Base-by-base conservation (phyloP, 2,113 vertebrate species). In the Rutilus rutilus region DNA sequence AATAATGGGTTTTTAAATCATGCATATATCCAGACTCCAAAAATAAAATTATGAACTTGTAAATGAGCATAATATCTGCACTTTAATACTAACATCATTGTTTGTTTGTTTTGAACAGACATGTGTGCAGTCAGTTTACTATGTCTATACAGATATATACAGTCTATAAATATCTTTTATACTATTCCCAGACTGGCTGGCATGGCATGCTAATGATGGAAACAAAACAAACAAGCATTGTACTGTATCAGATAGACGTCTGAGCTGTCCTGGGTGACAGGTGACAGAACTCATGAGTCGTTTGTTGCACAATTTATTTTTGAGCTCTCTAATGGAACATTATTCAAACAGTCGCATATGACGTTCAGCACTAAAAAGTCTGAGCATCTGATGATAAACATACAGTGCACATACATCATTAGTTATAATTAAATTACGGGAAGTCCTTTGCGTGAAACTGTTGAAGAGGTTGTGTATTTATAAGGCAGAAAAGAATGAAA, bases 181-280 rank as follows among this genome's bases (percentile, higher is more conserved):
- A n/a, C 39, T 6, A 0, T 8, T 47, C 1, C 11, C n/a, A 8
- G 12, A 25, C 6, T 75, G 12, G 25, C 42, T 75, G 73, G n/a
- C 1, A 27, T 47, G 5, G 12, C n/a, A 50, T 12, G n/a, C 5
- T 25, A 74, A 15, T 47, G 6, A 45, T 14, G 42, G 42, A 74
- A 74, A 75, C 42, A 74, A 45, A 25, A 39, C 5, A 73, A 45
- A 73, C 39, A 75, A 47, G 47, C 42, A 74, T n/a, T 74, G 71
- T 42, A 14, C 21, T 75, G 12, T 42, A 47, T 47, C 42, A 75
- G 6, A 42, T 17, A 74, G 71, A 47, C 5, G 1, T 57, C 54
- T 57, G 54, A 57, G 19, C 54, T 57, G 54, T 47, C 19, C 67
- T 71, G 12, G 15, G 42, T 12, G n/a, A 74, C 42, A 45, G 2